Evolutionary conservation across 2,113 vertebrate genomes (phyloP).

Genomic region (Excalfactoria chinensis): DNA sequence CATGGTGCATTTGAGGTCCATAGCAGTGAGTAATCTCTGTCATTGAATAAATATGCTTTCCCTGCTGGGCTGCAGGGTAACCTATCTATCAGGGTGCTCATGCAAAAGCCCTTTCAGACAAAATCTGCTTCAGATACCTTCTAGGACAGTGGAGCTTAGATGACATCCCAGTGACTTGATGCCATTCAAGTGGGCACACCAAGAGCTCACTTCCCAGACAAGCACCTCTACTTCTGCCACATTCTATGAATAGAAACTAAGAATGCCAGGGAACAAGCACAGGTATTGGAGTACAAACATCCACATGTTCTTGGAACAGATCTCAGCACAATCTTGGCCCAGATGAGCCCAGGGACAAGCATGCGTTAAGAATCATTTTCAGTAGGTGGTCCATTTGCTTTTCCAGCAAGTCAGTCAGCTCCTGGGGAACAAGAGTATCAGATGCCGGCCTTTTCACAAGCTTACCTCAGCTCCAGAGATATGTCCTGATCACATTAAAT

Average conservation of each 20-base stretch:
- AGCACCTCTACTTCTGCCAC: not conserved
- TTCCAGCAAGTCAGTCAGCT: not conserved
- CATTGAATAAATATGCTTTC: not conserved
- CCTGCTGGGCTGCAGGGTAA: not conserved
- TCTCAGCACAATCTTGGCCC: not conserved
- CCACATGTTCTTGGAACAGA: accelerated
- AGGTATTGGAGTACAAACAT: not conserved
- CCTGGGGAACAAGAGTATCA: not conserved
- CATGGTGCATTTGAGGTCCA: not conserved
- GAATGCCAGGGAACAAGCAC: not conserved
- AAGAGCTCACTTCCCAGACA: too few relatives aligned
- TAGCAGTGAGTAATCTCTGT: not conserved
- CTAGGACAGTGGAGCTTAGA: not conserved
- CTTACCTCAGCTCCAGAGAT: not conserved
- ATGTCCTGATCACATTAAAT: not conserved
- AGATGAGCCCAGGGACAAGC: not conserved
- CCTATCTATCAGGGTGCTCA: not conserved
- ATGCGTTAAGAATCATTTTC: not conserved
- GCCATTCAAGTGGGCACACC: not conserved
- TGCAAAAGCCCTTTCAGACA: not conserved
- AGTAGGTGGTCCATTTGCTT: not conserved
- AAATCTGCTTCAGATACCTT: not conserved
- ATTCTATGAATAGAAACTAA: not conserved
- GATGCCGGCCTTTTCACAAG: not conserved
- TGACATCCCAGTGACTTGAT: not conserved